Conservation (phyloP, 2,113 vertebrate species). For the Tyrannus savana region DNA sequence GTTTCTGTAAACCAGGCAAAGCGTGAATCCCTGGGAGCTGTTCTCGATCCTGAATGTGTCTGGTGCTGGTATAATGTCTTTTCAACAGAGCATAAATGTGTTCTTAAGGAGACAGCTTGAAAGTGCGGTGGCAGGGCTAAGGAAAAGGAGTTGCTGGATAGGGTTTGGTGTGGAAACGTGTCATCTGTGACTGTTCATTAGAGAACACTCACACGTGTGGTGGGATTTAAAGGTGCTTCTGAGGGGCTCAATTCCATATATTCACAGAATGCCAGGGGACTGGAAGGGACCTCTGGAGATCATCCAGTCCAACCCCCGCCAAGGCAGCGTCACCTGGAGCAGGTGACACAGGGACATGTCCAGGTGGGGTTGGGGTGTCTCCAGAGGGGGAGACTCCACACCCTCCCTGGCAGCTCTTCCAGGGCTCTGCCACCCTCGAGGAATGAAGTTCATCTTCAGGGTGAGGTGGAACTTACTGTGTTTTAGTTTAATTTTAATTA, state of each 20-base stretch:
- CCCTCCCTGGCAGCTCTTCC: background rate
- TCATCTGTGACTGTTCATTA: background rate
- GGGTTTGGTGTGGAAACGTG: background rate
- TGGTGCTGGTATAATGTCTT: background rate
- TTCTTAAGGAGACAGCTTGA: background rate
- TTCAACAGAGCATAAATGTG: background rate
- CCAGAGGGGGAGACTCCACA: background rate
- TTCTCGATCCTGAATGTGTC: background rate
- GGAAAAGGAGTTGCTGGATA: background rate
- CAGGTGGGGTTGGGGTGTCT: background rate
- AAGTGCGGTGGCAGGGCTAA: background rate
- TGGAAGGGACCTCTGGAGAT: background rate
- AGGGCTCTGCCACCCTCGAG: background rate
- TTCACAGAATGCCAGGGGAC: background rate
- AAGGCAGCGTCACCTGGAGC: background rate
- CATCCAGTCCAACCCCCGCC: too few relatives aligned
- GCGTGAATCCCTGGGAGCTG: constrained; percentile 2
- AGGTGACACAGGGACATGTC: background rate
- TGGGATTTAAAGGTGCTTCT: background rate
- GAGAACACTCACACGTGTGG: background rate
- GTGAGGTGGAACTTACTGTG: background rate
- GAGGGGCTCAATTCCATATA: rapidly evolving
- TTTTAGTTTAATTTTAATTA: background rate
- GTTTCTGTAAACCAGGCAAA: background rate
- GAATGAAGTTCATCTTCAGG: background rate